These are phyloP conservation scores for Apomyelois bistriatella DNA, from an alignment of 2,888 invertebrate species.

Conservation along the genomic window DNA sequence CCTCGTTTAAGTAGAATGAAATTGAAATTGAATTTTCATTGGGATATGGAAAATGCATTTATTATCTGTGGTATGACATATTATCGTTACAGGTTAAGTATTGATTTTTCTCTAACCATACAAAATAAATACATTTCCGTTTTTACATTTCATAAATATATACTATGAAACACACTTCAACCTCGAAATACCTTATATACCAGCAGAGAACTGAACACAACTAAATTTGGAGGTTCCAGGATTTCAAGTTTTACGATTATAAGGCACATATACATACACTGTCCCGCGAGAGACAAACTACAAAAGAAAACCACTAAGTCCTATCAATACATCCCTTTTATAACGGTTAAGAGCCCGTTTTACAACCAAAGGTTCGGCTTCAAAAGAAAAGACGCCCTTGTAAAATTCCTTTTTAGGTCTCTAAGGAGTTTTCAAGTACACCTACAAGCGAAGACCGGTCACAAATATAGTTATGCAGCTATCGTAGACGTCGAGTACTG, in stretches of 20 bases:
- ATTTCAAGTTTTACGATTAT: conserved; percentile 47
- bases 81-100: no score
- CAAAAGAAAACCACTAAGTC: conserved; percentile 49
- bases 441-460: conserved; percentile 33
- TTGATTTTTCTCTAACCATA: no score
- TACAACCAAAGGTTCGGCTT: conserved; percentile 59
- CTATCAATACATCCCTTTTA: conserved; percentile 51
- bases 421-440: conserved; percentile 51
- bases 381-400: conserved; percentile 70
- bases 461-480: conserved; percentile 42
- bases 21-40: no score
- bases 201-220: conserved; percentile 10
- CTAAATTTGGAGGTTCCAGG: conserved; percentile 23
- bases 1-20: no score
- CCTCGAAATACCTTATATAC: no score
- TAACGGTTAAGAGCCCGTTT: conserved; percentile 57
- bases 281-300: conserved; percentile 47
- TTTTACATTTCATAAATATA: no score
- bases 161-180: no score
- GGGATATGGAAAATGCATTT: no score
- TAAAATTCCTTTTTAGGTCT: conserved; percentile 73
- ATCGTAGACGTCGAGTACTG: conserved; percentile 37
- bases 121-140: no score
- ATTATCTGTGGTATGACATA: no score
- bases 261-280: conserved; percentile 17